phyloP scores from a whole-genome alignment of 2,888 invertebrate species.

The Tetragnatha montana region DNA sequence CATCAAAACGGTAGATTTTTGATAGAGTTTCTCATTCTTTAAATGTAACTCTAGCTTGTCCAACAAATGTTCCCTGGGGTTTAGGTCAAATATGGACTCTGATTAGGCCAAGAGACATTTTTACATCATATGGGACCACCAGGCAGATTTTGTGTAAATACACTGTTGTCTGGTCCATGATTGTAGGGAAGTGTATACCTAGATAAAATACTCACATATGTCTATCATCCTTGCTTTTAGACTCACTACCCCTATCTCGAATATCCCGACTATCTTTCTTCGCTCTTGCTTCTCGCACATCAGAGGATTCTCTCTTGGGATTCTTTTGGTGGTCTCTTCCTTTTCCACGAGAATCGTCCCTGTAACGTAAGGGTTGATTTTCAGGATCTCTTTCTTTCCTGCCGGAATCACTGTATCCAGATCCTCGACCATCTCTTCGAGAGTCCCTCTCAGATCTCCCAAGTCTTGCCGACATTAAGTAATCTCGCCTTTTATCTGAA shows the following conservation, averaged over 20 bases:
- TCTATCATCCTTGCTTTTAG: constrained; percentile 51
- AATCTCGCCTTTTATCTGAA: no score
- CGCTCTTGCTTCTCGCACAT: constrained; percentile 47
- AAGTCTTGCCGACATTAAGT: no score
- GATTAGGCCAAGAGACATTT: no score
- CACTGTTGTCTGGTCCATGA: no score
- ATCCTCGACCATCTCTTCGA: constrained; percentile 56
- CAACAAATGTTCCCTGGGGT: no score
- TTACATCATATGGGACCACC: no score
- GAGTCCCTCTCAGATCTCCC: constrained; percentile 68
- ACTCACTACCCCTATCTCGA: constrained; percentile 39
- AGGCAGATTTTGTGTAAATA: no score
- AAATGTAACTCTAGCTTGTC: no score
- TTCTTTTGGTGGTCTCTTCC: constrained; percentile 67
- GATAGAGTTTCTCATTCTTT: no score
- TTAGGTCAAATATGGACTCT: no score
- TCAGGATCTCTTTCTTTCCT: constrained; percentile 70
- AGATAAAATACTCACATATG: constrained; percentile 33
- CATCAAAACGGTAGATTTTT: no score
- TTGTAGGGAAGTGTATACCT: no score
- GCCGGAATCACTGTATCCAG: constrained; percentile 43
- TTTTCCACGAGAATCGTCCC: constrained; percentile 65
- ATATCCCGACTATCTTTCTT: constrained; percentile 46
- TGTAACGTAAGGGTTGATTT: constrained; percentile 43
- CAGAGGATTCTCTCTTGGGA: constrained; percentile 46